A percentile compares a stretch with the other conserved stretches of the same genome.
Evolutionary conservation across 1,140 invertebrate genomes (phyloP).

Genomic region (Magallana gigas): DNA sequence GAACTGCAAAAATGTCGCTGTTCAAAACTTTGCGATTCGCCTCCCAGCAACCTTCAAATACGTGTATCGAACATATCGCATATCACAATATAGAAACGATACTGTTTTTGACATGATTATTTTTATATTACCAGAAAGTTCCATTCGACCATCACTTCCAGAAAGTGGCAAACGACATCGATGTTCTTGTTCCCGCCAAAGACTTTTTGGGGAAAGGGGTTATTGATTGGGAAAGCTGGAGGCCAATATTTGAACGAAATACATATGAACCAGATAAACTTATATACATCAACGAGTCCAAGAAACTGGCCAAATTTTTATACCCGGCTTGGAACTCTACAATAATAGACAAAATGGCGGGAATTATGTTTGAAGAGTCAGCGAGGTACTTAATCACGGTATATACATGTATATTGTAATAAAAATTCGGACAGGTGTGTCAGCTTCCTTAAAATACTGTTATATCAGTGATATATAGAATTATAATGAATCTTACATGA

Average conservation of each 20-base stretch:
- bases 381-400: background rate
- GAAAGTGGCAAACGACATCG: constrained; percentile 43
- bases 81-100: too few species aligned
- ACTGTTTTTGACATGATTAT: too few species aligned
- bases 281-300: constrained; percentile 57
- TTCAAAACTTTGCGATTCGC: too few species aligned
- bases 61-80: too few species aligned
- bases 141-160: constrained; percentile 81
- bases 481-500: too few species aligned
- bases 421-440: too few species aligned
- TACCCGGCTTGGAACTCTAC: constrained; percentile 58
- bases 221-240: constrained; percentile 92
- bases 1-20: too few species aligned
- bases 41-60: too few species aligned
- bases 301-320: constrained; percentile 42
- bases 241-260: constrained; percentile 88
- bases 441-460: too few species aligned
- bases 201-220: constrained; percentile 84
- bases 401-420: too few species aligned
- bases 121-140: constrained; percentile 62
- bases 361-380: constrained; percentile 32
- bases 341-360: constrained; percentile 51
- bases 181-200: constrained; percentile 47
- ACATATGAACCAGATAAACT: constrained; percentile 78
- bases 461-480: too few species aligned